These are phyloP conservation scores for Momotus momota DNA, from an alignment of 2,797 vertebrate genomes.

Conservation along the genomic window DNA sequence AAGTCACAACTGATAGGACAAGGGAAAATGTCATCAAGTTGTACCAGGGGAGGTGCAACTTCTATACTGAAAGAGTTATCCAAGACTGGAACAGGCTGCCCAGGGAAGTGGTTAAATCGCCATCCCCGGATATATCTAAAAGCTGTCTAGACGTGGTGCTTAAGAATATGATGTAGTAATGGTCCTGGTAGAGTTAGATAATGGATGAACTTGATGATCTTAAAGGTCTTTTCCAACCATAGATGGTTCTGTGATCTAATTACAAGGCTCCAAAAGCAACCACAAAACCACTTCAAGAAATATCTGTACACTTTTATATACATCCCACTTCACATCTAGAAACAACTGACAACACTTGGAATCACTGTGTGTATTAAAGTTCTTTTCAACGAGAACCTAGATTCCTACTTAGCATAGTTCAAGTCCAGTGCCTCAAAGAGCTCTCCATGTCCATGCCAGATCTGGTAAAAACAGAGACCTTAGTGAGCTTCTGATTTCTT, in stretches of 20 bases:
- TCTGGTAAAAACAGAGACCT: neutral
- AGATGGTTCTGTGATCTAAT: neutral
- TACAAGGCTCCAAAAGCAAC: neutral
- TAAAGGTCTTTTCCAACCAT: too few species aligned
- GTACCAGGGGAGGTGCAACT: too few species aligned
- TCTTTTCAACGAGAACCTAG: neutral
- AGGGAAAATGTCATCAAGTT: too few species aligned
- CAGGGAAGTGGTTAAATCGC: too few species aligned
- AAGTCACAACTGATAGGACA: too few species aligned
- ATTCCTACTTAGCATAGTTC: neutral
- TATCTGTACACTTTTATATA: neutral
- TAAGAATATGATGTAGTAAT: too few species aligned
- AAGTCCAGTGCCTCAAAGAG: neutral
- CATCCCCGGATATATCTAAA: too few species aligned
- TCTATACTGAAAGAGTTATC: too few species aligned
- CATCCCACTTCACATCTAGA: neutral
- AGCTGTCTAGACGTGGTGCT: too few species aligned
- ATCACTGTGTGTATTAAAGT: neutral
- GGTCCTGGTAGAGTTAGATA: too few species aligned
- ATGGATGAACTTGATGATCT: too few species aligned
- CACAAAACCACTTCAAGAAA: neutral
- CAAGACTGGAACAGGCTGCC: too few species aligned
- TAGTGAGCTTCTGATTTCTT: neutral
- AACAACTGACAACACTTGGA: neutral
- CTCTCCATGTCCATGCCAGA: neutral